Evolutionary conservation across 2,888 invertebrate species (phyloP), one percentile per base, ranked within the genome.

Genomic region (Andrena marginata): DNA sequence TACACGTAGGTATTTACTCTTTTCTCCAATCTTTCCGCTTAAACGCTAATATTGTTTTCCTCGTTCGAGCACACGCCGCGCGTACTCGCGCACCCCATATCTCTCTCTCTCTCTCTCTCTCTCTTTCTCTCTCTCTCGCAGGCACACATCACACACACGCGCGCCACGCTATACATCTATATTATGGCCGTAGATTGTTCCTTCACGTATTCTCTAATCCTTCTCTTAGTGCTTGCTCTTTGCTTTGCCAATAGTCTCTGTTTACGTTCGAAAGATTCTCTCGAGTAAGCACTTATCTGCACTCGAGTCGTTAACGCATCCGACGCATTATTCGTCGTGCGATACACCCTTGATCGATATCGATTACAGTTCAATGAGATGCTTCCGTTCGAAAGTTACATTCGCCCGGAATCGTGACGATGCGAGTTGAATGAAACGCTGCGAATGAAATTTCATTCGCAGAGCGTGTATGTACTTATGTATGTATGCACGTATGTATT

Each of bases 141-240:
- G 13, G 16, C 64, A 23, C 8, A 35, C 10, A 56, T 20, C 42
- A 48, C 51, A 64, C 51, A 7, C 70, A 48, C 35, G 51, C 80
- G 49, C 72, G 54, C n/a, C 69, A 29, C 54, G 29, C 59, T n/a
- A 78, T 60, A 85, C 70, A 83, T 73, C 80, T 82, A 85, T 86
- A 85, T 87, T 90, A 90, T 90, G 90, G 90, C 90, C 89, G 82
- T 82, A 35, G 23, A 63, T 80, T 77, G 29, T 71, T 74, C 63
- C 59, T 56, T 31, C 31, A 71, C 35, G 63, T 6, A 42, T 35
- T 51, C 35, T 68, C 49, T 54, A 13, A 20, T 42, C 26, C 54
- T 42, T 68, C 29, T 51, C 31, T 23, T 8, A 69, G 31, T 23
- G 42, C 51, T 54, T 56, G 16, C 35, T 26, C 48, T 64, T 54